These are phyloP conservation scores for Danaus melanippus DNA, from an alignment of 1,140 invertebrate species.

Conservation along the genomic window DNA sequence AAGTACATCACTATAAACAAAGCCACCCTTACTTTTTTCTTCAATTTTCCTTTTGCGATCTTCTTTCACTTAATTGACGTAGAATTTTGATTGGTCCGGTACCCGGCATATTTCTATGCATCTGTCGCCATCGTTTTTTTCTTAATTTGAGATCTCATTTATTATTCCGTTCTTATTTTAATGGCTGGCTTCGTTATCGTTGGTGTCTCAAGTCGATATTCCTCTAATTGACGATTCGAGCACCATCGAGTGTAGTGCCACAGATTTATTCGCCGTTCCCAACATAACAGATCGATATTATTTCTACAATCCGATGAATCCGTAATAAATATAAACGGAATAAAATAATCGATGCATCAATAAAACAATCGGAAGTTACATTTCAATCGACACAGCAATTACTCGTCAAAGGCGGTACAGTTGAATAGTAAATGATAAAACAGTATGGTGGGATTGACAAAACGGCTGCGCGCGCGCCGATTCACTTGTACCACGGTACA, in stretches of 20 bases:
- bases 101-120: constrained; percentile 65
- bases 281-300: too few relatives aligned
- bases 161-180: constrained; percentile 69
- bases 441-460: constrained; percentile 58
- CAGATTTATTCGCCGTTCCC: too few relatives aligned
- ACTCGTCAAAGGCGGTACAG: constrained; percentile 64
- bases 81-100: constrained; percentile 69
- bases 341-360: too few relatives aligned
- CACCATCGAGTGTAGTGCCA: constrained; percentile 6
- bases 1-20: constrained; percentile 28
- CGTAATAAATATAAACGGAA: too few relatives aligned
- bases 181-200: constrained; percentile 66
- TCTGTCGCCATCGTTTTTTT: constrained; percentile 48
- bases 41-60: constrained; percentile 70
- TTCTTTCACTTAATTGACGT: constrained; percentile 68
- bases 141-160: constrained; percentile 52
- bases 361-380: constrained; percentile 33
- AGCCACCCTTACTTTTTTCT: constrained; percentile 66
- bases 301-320: too few relatives aligned
- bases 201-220: constrained; percentile 46
- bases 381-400: constrained; percentile 66
- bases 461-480: constrained; percentile 52
- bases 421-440: constrained; percentile 62
- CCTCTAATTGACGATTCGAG: constrained; percentile 49
- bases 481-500: constrained; percentile 33